These are phyloP conservation scores for Eurytoma adleriae DNA, from an alignment of 2,888 invertebrate species.

Conservation along the genomic window DNA sequence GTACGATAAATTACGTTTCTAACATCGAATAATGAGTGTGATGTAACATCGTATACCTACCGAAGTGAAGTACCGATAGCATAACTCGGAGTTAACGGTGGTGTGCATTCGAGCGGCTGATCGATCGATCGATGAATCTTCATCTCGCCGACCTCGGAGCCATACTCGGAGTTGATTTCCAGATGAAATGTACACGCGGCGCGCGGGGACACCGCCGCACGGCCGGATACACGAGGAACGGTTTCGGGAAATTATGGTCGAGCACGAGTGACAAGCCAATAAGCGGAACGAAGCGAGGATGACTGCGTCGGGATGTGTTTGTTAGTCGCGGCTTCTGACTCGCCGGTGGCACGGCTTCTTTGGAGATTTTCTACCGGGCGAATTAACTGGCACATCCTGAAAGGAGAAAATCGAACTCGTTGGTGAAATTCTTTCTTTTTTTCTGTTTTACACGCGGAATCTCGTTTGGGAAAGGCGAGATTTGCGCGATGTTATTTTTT, in stretches of 20 bases:
- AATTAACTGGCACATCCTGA: neutral
- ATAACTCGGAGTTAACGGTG: no score
- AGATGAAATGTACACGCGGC: neutral
- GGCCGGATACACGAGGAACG: neutral
- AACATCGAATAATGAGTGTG: no score
- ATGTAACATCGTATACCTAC: no score
- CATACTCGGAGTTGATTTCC: no score
- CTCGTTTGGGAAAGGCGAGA: slow-evolving; percentile 12
- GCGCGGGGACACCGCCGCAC: neutral
- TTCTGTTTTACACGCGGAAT: neutral
- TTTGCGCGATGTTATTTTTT: neutral
- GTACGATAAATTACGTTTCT: no score
- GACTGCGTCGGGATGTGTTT: neutral
- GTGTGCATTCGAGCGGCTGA: no score
- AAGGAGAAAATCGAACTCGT: slow-evolving; percentile 1
- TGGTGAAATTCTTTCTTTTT: slow-evolving; percentile 6
- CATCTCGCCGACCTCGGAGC: no score
- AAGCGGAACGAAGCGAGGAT: neutral
- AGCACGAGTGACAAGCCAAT: neutral
- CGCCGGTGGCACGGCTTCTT: neutral
- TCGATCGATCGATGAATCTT: no score
- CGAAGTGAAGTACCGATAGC: no score
- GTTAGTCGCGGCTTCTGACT: neutral
- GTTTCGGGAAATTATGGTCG: neutral
- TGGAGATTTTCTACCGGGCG: neutral